Conservation (phyloP, 2,797 vertebrate genomes). For the Nasua narica region DNA sequence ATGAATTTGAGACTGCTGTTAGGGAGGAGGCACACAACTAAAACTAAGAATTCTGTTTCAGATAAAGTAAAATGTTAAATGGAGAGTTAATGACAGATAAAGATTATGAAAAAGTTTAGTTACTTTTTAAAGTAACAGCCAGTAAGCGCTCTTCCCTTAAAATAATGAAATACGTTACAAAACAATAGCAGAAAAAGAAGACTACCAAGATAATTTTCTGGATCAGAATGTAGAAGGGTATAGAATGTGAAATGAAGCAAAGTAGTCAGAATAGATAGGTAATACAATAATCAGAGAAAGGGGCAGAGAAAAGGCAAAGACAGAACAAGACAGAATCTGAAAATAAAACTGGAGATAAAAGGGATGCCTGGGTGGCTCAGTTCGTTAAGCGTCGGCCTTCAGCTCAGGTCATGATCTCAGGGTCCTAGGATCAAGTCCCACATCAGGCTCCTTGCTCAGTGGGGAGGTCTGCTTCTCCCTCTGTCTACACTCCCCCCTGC, state of each 20-base stretch:
- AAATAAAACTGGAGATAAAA: background rate
- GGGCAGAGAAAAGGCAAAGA: background rate
- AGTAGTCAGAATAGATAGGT: background rate
- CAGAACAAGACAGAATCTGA: background rate
- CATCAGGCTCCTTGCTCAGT: background rate
- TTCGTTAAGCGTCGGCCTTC: background rate
- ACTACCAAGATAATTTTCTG: background rate
- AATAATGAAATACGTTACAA: slow-evolving; percentile 30
- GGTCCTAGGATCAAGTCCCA: background rate
- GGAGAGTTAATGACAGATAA: background rate
- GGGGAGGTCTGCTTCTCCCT: background rate
- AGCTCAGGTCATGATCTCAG: background rate
- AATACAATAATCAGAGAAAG: background rate
- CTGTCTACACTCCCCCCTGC: background rate
- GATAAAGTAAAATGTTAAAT: slow-evolving; percentile 22
- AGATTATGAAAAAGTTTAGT: background rate
- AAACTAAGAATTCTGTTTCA: slow-evolving; percentile 24
- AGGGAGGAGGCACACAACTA: background rate
- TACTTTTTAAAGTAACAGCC: background rate
- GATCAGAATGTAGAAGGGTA: background rate
- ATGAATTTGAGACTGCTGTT: slow-evolving; percentile 5
- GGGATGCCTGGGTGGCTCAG: background rate
- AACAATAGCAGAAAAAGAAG: background rate
- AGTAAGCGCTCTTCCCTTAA: background rate
- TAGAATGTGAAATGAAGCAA: background rate